These are phyloP conservation scores for Cheirogaleus medius DNA, from an alignment of 2,113 vertebrate species.

Conservation along the genomic window DNA sequence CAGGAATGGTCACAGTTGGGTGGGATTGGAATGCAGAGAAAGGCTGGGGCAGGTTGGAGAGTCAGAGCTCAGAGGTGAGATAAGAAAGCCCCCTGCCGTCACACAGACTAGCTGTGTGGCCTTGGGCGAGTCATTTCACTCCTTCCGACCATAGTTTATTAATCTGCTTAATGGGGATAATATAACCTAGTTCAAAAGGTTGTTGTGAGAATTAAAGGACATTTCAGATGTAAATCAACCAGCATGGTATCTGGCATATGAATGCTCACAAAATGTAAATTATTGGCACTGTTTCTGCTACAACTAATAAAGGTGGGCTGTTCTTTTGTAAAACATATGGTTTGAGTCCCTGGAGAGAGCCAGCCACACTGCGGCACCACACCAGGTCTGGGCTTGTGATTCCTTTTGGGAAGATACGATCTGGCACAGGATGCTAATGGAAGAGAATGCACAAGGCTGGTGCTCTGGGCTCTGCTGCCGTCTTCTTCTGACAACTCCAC, in stretches of 20 bases:
- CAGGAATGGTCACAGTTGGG: not conserved
- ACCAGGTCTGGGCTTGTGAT: not conserved
- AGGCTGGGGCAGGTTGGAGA: not conserved
- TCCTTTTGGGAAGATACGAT: constrained; percentile 15
- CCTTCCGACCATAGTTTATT: not conserved
- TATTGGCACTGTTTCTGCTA: not conserved
- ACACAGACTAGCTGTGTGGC: not conserved
- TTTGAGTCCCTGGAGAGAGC: not conserved
- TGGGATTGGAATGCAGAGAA: not conserved
- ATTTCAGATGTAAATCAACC: not conserved
- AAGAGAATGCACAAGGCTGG: not conserved
- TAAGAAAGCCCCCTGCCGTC: not conserved
- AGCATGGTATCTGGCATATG: not conserved
- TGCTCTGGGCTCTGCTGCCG: not conserved
- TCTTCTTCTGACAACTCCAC: not conserved
- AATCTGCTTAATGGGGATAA: not conserved
- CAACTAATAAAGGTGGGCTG: not conserved
- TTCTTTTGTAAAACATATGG: constrained; percentile 6
- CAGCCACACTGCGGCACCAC: not conserved
- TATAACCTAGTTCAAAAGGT: not conserved
- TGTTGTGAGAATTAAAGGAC: not conserved
- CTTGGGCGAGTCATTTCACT: not conserved
- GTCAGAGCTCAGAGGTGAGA: not conserved
- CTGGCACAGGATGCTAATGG: not conserved
- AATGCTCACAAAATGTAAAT: not conserved